Evolutionary conservation across 2,888 invertebrate genomes (phyloP), one percentile per base, ranked within the genome.

Genomic region (Achlya flavicornis): DNA sequence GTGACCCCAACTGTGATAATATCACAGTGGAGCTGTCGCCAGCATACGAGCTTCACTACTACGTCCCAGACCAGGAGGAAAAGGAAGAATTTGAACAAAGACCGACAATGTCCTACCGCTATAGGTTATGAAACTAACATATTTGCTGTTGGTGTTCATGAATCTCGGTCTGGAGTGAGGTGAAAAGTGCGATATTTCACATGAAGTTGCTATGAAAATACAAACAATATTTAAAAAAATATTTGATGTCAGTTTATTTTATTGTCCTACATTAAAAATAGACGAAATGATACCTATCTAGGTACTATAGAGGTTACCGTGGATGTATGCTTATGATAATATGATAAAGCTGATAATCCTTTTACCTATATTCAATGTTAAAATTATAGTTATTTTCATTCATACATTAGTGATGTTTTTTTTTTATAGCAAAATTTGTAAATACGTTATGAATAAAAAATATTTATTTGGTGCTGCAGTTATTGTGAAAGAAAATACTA

Each of bases 31-130:
- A 92, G 53, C 75, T 92, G 58, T 86, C 91, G 0, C 91, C 93
- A 0, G 89, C 88, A 0, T 93, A 92, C 74, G 93, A 93, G 80
- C 79, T 93, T 64, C 90, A 90, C 67, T 93, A 92, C 75, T 93
- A 90, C 76, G 85, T 92, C 32, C 91, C 92, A 0, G 92, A 91
- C 1, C 87, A 92, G 72, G 92, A 75, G 38, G 85, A 87, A 60
- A 38, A 26, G 41, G 76, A 79, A 65, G 69, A 73, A 61, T 67
- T 75, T 1, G 84, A 84, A 48, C 72, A 78, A n/a, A 80, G 74
- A 12, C 64, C 79, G 3, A 64, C 81, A 8, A 16, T 69, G 48
- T 76, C 83, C 19, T 78, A 71, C 66, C 73, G 69, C 14, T 85
- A 73, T 71, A 77, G 78, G 66, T 77, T 82, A 81, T 88, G 86